Evolutionary conservation across 2,113 vertebrate genomes (phyloP).

Genomic region (Oryzias javanicus): DNA sequence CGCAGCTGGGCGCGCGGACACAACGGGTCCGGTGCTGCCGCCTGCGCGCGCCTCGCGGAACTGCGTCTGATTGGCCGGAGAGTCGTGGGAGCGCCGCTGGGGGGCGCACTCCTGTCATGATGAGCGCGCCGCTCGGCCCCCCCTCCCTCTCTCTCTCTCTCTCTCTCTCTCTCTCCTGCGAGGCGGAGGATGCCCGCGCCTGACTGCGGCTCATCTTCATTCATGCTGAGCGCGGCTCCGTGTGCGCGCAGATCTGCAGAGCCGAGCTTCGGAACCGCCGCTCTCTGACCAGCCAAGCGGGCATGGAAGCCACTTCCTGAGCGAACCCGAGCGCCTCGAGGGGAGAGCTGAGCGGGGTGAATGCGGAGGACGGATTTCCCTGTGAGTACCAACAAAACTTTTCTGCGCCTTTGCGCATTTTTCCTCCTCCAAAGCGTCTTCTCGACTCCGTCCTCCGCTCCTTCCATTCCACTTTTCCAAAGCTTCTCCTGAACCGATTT

Average conservation of each 20-base stretch:
- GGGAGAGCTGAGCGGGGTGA: constrained; percentile 53
- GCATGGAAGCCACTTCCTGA: constrained; percentile 55
- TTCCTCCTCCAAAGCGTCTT: constrained; percentile 11
- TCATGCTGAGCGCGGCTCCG: constrained; percentile 81
- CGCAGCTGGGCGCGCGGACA: not conserved
- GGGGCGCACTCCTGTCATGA: constrained; percentile 58
- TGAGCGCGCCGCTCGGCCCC: constrained; percentile 60
- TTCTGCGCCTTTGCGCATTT: constrained; percentile 30
- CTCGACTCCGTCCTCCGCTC: constrained; percentile 1
- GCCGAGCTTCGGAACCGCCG: constrained; percentile 53
- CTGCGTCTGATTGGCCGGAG: constrained; percentile 7
- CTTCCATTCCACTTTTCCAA: not conserved
- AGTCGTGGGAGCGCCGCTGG: constrained; percentile 15
- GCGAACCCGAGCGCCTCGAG: constrained; percentile 55
- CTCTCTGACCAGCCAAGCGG: constrained; percentile 28
- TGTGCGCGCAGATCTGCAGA: constrained; percentile 63
- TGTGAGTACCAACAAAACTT: constrained; percentile 69
- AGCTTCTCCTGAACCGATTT: not conserved
- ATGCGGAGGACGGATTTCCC: constrained; percentile 50
- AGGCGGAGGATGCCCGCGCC: constrained; percentile 68
- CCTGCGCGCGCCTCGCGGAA: constrained; percentile 55
- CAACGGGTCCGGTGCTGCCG: constrained; percentile 66
- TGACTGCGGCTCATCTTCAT: constrained; percentile 80
- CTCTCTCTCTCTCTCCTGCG: constrained; percentile 50
- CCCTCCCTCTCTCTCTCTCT: constrained; percentile 61